A percentile compares a stretch with the other conserved stretches of the same genome.
These are phyloP conservation scores for Acrocephalus arundinaceus DNA, from an alignment of 2,113 vertebrate species.

Conservation along the genomic window DNA sequence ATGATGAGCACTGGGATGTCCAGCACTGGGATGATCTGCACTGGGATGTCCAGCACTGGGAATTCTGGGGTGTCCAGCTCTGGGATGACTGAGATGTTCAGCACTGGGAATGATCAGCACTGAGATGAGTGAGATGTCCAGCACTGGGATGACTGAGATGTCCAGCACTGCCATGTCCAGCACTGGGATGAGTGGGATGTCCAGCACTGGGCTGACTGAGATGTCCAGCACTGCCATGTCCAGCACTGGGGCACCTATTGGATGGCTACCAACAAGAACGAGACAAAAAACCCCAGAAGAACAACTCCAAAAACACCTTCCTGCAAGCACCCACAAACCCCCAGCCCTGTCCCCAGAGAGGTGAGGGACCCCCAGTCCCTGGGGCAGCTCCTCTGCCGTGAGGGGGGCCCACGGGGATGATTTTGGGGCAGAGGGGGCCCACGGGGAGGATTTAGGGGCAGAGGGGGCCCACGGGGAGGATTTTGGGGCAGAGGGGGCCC, in stretches of 20 bases:
- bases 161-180: neutral
- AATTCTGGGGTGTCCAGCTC: too few species aligned
- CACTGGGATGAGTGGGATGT: too few species aligned
- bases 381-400: accelerated
- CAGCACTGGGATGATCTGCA: neutral
- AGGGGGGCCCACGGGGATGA: too few species aligned
- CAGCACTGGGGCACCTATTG: neutral
- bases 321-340: neutral
- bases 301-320: accelerated
- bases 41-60: neutral
- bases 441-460: too few species aligned
- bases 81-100: too few species aligned
- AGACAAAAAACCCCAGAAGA: neutral
- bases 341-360: neutral
- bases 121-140: too few species aligned
- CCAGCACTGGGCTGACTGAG: neutral
- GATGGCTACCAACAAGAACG: neutral
- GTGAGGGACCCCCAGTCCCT: accelerated
- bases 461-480: too few species aligned
- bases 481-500: neutral
- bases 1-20: neutral
- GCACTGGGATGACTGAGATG: neutral
- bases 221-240: neutral
- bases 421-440: too few species aligned
- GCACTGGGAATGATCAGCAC: too few species aligned